Base-by-base conservation (phyloP, 1,140 invertebrate species). In the Babylonia areolata region DNA sequence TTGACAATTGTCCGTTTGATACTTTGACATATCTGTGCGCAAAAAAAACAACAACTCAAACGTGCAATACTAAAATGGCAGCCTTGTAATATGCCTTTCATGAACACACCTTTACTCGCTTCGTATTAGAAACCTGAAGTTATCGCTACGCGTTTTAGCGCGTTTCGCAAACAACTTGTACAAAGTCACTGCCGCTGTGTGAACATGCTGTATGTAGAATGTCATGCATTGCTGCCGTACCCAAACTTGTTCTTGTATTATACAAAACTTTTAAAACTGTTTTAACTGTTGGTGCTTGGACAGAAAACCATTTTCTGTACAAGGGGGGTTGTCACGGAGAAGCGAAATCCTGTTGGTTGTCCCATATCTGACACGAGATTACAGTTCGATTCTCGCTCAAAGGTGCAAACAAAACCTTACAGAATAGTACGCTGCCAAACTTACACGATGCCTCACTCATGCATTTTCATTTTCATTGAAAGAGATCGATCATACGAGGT, bases 31-130 rank as follows among this genome's bases (percentile, higher is more conserved):
- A 73, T 73, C 71, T 51, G 33, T 73, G 71, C 35, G 33, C 71
- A 35, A 73, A 51, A 23, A 42, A 77, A n/a, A n/a, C n/a, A n/a
- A n/a, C n/a, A n/a, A n/a, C 75, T 77, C 39, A 28, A 15, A 28
- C 75, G 75, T 77, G 75, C 75, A 77, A 77, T 77, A 77, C 35
- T 77, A 9, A 40, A 77, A 77, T 77, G 75, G 75, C 75, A 77
- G 75, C 75, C 75, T 2, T 64, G 5, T 23, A 0, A 64, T 23
- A 64, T 23, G 58, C 58, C 23, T 20, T 64, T 64, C 12, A 64
- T 64, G 58, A 28, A 12, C 28, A 23, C 58, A 64, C 17, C 12
- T 64, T 51, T 17, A 17, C 46, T 17, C 46, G 9, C 46, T 51
- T 17, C 17, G 9, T 17, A 51, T 51, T 51, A 12, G n/a, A n/a